Evolutionary conservation across 2,113 vertebrate genomes (phyloP), one percentile per base, ranked within the genome.

Genomic region (Ariopsis seemanni): DNA sequence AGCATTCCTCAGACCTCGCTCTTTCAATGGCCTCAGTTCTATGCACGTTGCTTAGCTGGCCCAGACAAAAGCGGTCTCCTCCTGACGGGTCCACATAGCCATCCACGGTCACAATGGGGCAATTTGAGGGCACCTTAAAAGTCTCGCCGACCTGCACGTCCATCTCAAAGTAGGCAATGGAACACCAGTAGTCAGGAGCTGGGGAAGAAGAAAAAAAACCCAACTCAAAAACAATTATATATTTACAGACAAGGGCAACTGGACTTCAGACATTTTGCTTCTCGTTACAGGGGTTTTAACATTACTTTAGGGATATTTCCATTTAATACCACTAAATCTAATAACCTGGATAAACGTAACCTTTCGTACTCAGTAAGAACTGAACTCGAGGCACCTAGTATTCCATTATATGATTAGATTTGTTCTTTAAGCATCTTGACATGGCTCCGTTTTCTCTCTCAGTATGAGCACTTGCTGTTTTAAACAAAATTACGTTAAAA

Each of bases 121-220:
- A 99, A 90, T 96, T 99, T 18, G 98, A 98, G 75, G 97, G 98
- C 88, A 99, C 98, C 92, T 99, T 99, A 90, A 99, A 99, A 0
- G 97, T 99, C 91, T 99, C 98, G 30, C 98, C 98, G 15, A 99
- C 98, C 93, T 99, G 98, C 84, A 99, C 97, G 4, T 99, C 98
- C 98, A 99, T 99, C 95, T 99, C 98, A 92, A 99, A 99, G 90
- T 99, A 99, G 2, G 98, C 98, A 25, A 99, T 98, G 81, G 98
- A 99, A 94, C 98, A 99, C 98, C 98, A 99, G 83, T 98, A 99
- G 7, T 99, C 98, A 80, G 98, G 98, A 94, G 97, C 98, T 99
- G 86, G 7, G 67, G 50, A 34, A 81, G 74, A 58, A 60, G 34
- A 11, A 85, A 57, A 42, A 3, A 42, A 42, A 81, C 67, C 55